These are phyloP conservation scores for Cottus gobio DNA, from an alignment of 2,113 vertebrate species.

Conservation along the genomic window DNA sequence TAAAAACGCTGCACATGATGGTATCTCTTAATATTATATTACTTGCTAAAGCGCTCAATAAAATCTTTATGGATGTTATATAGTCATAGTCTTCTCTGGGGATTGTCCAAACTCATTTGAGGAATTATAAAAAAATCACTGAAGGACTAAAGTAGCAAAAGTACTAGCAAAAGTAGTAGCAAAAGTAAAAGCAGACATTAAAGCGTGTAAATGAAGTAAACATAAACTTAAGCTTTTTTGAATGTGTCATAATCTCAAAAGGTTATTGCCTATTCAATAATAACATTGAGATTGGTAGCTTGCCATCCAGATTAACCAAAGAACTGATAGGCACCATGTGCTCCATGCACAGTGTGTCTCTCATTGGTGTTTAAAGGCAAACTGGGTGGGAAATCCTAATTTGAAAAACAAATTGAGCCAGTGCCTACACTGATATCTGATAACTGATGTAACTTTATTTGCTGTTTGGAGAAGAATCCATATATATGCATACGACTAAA, in stretches of 20 bases:
- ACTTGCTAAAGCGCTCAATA: not conserved
- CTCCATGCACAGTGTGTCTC: not conserved
- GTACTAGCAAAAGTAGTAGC: not conserved
- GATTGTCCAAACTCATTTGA: slow-evolving; percentile 1
- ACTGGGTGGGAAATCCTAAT: not conserved
- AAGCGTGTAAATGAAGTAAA: not conserved
- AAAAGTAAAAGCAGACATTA: not conserved
- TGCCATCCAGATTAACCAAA: not conserved
- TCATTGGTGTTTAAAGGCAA: not conserved
- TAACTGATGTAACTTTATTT: not conserved
- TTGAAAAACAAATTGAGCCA: not conserved
- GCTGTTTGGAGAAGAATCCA: not conserved
- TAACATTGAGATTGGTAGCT: not conserved
- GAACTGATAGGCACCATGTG: not conserved
- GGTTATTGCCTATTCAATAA: not conserved
- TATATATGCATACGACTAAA: not conserved
- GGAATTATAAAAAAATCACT: slow-evolving; percentile 1
- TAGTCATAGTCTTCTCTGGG: not conserved
- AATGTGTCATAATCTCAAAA: not conserved
- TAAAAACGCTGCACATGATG: not conserved
- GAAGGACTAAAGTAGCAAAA: not conserved
- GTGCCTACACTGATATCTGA: too few relatives aligned
- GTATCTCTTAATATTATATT: not conserved
- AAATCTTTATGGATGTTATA: slow-evolving; percentile 9
- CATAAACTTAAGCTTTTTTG: not conserved